A percentile compares a stretch with the other conserved stretches of the same genome.
Evolutionary conservation across 2,888 invertebrate genomes (phyloP).

Genomic region (Dynastes grantii): DNA sequence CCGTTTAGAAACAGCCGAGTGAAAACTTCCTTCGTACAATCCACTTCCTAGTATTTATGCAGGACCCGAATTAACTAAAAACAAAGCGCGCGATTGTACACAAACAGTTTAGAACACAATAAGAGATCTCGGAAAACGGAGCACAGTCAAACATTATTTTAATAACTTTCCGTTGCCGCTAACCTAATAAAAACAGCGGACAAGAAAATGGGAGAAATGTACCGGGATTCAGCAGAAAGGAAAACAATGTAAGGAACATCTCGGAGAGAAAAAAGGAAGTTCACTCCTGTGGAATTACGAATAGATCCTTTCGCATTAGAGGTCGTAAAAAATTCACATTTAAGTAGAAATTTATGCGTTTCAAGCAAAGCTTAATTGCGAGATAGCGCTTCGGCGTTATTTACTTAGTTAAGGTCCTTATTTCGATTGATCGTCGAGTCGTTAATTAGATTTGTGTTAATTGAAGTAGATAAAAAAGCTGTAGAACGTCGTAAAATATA

Average conservation of each 20-base stretch:
- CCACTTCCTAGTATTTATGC: not conserved
- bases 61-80: not conserved
- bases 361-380: conserved; percentile 14
- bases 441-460: conserved; percentile 5
- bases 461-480: too few species aligned
- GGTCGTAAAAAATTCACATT: not conserved
- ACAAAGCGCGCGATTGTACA: conserved; percentile 11
- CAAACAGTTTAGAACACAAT: conserved; percentile 9
- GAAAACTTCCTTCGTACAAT: not conserved
- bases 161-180: not conserved
- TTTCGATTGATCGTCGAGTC: not conserved
- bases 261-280: not conserved
- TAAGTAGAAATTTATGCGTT: not conserved
- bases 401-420: not conserved
- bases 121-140: conserved; percentile 18
- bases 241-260: not conserved
- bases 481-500: too few species aligned
- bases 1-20: not conserved
- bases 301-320: not conserved
- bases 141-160: not conserved
- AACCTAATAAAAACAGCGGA: conserved; percentile 17
- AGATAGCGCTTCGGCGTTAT: not conserved
- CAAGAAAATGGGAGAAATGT: not conserved
- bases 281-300: not conserved
- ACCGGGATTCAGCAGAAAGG: not conserved